phyloP scores from a whole-genome alignment of 2,797 vertebrate genomes.

The Ambastaia sidthimunki region DNA sequence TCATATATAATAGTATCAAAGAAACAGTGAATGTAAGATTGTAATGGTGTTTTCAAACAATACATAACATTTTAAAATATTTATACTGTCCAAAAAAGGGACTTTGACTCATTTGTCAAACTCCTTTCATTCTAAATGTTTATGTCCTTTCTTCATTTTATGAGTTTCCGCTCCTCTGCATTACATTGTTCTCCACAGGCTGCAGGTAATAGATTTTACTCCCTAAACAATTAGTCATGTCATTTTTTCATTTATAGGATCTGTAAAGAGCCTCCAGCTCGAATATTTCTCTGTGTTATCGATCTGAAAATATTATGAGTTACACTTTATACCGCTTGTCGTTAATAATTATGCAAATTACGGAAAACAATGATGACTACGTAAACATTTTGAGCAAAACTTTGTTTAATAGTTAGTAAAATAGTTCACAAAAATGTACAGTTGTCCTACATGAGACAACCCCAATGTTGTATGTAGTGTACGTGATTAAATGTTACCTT shows the following conservation, averaged over 20 bases:
- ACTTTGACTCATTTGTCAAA: not conserved
- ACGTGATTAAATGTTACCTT: not conserved
- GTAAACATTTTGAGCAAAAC: not conserved
- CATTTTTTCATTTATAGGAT: constrained; percentile 26
- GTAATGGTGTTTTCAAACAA: too few relatives aligned
- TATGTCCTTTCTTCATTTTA: constrained; percentile 3
- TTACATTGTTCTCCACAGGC: constrained; percentile 26
- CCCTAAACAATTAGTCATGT: constrained; percentile 39
- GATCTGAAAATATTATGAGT: constrained; percentile 35
- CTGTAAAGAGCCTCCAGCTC: constrained; percentile 34
- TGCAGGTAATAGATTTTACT: constrained; percentile 35
- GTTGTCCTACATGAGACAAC: not conserved
- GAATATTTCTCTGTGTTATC: constrained; percentile 22
- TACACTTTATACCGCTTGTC: constrained; percentile 34
- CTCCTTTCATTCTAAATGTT: not conserved
- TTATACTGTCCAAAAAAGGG: not conserved
- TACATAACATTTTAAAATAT: too few relatives aligned
- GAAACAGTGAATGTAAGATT: not conserved
- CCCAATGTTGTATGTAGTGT: not conserved
- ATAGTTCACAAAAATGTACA: not conserved
- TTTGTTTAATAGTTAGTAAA: not conserved
- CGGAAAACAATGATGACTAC: constrained; percentile 9
- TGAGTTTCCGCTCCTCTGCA: constrained; percentile 15
- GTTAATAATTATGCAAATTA: constrained; percentile 37
- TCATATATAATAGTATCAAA: not conserved